phyloP scores from a whole-genome alignment of 2,888 invertebrate genomes.

The Acheta domesticus region DNA sequence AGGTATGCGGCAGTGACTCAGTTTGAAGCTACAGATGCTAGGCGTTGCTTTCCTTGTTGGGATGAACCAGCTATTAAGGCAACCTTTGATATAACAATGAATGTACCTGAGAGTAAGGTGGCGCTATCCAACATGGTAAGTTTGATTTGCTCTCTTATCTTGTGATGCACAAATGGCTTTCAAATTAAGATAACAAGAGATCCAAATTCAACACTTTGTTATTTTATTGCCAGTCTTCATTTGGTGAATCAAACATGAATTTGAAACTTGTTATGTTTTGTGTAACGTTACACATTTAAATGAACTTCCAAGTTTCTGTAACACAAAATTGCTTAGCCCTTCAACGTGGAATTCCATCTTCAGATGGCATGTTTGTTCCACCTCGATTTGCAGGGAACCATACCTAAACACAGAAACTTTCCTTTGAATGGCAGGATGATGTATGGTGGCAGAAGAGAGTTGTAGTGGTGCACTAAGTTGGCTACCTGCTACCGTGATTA shows the following conservation, averaged over 20 bases:
- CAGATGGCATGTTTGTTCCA: no score
- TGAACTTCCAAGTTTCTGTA: no score
- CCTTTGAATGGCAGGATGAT: no score
- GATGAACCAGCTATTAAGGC: conserved; percentile 96
- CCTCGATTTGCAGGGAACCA: no score
- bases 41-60: conserved; percentile 95
- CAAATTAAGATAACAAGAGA: neutral
- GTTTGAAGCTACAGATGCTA: conserved; percentile 86
- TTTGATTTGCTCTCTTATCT: conserved; percentile 34
- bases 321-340: no score
- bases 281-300: no score
- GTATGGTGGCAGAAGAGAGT: no score
- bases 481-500: no score
- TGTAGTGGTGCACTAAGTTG: no score
- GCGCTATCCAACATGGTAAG: conserved; percentile 90
- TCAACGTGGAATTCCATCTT: no score
- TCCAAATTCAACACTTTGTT: neutral
- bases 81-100: conserved; percentile 83
- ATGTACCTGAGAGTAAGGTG: conserved; percentile 75
- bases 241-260: neutral
- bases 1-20: conserved; percentile 86
- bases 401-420: no score
- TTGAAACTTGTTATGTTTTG: neutral
- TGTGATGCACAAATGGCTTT: conserved; percentile 39
- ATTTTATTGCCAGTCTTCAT: neutral